phyloP scores from a whole-genome alignment of 2,888 invertebrate species.

The Aphodius sticticus region DNA sequence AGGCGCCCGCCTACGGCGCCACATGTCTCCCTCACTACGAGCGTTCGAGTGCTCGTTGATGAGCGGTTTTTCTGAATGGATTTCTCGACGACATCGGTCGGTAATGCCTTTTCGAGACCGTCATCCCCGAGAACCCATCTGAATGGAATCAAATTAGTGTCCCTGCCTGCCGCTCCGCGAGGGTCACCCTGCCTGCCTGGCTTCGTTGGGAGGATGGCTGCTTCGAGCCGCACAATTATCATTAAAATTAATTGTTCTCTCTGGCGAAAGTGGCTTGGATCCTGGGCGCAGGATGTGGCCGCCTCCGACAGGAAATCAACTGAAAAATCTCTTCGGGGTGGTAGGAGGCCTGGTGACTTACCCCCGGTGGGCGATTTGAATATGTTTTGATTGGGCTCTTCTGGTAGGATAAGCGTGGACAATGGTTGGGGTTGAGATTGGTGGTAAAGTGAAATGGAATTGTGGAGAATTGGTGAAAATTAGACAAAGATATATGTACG shows the following conservation, averaged over 20 bases:
- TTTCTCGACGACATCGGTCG: constrained; percentile 21
- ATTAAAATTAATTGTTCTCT: constrained; percentile 37
- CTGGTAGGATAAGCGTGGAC: constrained; percentile 11
- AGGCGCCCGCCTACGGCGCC: constrained; percentile 59
- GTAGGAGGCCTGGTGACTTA: neutral
- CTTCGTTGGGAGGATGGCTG: neutral
- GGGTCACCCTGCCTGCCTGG: constrained; percentile 5
- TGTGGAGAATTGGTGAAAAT: neutral
- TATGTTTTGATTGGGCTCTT: constrained; percentile 29
- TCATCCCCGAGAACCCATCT: constrained; percentile 33
- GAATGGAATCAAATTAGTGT: constrained; percentile 41
- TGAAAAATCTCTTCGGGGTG: constrained; percentile 14
- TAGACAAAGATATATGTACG: no score
- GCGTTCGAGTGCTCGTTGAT: constrained; percentile 33
- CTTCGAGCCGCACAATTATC: constrained; percentile 31
- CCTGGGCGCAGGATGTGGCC: constrained; percentile 4
- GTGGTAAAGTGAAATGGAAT: neutral
- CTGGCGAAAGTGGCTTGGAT: constrained; percentile 13
- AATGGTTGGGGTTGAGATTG: neutral
- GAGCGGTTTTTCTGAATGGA: constrained; percentile 40
- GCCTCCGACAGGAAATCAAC: constrained; percentile 18
- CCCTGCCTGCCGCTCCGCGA: constrained; percentile 23
- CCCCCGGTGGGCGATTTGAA: constrained; percentile 31
- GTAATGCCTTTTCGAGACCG: constrained; percentile 32
- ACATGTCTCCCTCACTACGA: constrained; percentile 42